Evolutionary conservation across 1,140 invertebrate genomes (phyloP).

Genomic region (Alviniconcha marisindica): DNA sequence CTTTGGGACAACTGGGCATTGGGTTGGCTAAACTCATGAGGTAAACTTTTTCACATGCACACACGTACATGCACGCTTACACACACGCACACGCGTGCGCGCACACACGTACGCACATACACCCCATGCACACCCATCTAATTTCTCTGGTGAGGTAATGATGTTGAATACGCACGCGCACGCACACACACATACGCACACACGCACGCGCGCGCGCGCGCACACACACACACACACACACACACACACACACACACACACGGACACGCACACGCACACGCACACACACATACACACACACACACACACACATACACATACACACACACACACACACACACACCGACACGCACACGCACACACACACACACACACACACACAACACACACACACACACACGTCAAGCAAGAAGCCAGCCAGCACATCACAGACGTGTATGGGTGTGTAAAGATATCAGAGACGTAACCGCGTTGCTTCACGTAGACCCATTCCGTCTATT

Average conservation of each 20-base stretch:
- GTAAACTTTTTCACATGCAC: constrained; percentile 42
- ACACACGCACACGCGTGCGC: background rate
- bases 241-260: constrained; percentile 23
- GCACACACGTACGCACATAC: background rate
- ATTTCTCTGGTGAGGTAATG: too few relatives aligned
- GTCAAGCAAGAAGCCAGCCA: too few relatives aligned
- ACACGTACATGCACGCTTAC: background rate
- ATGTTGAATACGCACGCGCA: background rate
- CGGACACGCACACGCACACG: constrained; percentile 2
- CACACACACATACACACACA: constrained; percentile 18
- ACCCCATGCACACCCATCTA: background rate
- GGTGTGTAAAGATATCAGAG: too few relatives aligned
- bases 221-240: constrained; percentile 15
- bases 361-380: background rate
- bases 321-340: constrained; percentile 18
- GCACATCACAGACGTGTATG: too few relatives aligned
- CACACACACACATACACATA: constrained; percentile 24
- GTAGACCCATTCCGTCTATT: too few relatives aligned
- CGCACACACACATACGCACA: background rate
- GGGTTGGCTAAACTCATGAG: constrained; percentile 65
- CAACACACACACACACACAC: background rate
- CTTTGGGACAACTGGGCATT: constrained; percentile 67
- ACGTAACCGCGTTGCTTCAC: too few relatives aligned
- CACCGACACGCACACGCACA: background rate
- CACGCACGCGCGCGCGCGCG: background rate